Base-by-base conservation (phyloP, 2,888 invertebrate genomes). In the Synanthedon tipuliformis region DNA sequence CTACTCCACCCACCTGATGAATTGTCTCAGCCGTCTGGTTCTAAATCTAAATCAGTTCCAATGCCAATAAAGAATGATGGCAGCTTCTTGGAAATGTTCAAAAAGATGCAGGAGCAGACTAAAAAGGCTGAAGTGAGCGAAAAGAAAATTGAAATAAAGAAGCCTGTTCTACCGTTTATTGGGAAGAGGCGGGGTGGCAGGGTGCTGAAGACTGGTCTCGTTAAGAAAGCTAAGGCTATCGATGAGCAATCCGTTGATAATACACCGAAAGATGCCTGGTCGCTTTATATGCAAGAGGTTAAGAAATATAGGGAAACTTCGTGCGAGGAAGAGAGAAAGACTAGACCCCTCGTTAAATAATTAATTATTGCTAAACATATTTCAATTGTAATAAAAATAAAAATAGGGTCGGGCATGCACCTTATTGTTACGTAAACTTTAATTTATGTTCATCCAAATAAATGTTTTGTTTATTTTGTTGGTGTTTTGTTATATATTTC, bases 251-350 rank as follows among this genome's bases (percentile, higher is more conserved):
- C 88, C 1, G 89, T 83, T 1, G 91, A 91, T 61, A 88, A 86
- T 50, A 88, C 90, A 16, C 92, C 93, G 0, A 94, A 94, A 71
- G 96, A 97, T 79, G 95, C 96, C 12, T 97, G 97, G 97, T 94
- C 96, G 0, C 89, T 95, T 27, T 97, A 97, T 73, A 92, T 97
- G 92, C 94, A 94, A 57, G 97, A 97, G 89, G 97, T 97, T 15
- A 94, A 95, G 71, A 94, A 94, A 71, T 97, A 97, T 75, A 93
- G 95, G 71, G 95, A 95, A 76, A 94, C 95, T 53, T 95, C 95
- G 58, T 97, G 97, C 78, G 95, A 96, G 77, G 95, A 96, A 65
- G 96, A 96, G 72, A 90, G 93, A 60, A 96, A 96, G 81, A 96
- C 95, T 50, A 90, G 97, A 64, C 96, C 96, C 8, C 90, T 97